phyloP scores from a whole-genome alignment of 2,888 invertebrate genomes.

The Oithona nana region DNA sequence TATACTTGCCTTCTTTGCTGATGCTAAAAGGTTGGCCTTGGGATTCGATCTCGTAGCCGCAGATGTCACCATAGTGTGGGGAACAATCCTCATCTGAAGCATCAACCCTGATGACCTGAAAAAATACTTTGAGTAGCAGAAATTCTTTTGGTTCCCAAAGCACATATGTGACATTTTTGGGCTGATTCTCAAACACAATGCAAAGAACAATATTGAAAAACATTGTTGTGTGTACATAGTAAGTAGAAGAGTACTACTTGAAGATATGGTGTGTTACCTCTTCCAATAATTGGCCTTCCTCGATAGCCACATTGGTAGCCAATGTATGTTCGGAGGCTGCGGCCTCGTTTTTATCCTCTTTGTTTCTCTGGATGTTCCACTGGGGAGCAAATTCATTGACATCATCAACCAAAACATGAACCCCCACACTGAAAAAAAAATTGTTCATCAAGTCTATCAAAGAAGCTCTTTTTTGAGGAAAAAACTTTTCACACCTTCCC shows the following conservation, averaged over 20 bases:
- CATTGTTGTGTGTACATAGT: too few relatives aligned
- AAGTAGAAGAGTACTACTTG: too few relatives aligned
- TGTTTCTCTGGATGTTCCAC: slow-evolving; percentile 78
- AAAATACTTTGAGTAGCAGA: too few relatives aligned
- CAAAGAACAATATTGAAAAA: too few relatives aligned
- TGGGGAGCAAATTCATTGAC: slow-evolving; percentile 88
- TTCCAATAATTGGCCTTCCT: background rate
- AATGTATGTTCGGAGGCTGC: background rate
- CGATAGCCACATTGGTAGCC: background rate
- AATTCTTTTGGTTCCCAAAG: slow-evolving; percentile 31
- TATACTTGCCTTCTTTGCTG: slow-evolving; percentile 64
- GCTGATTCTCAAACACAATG: too few relatives aligned
- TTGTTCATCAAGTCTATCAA: too few relatives aligned
- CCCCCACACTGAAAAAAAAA: slow-evolving; percentile 49
- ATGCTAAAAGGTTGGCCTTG: slow-evolving; percentile 75
- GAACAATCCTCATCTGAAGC: slow-evolving; percentile 87
- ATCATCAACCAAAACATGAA: slow-evolving; percentile 83
- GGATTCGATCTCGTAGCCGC: slow-evolving; percentile 89
- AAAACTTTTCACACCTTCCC: too few relatives aligned
- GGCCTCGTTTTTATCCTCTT: slow-evolving; percentile 27
- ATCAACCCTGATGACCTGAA: slow-evolving; percentile 72
- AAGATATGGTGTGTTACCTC: too few relatives aligned
- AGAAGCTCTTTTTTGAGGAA: too few relatives aligned
- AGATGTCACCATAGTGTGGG: slow-evolving; percentile 82
- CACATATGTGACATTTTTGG: too few relatives aligned